These are phyloP conservation scores for Andrena trimmerana DNA, from an alignment of 2,888 invertebrate genomes.

Conservation along the genomic window DNA sequence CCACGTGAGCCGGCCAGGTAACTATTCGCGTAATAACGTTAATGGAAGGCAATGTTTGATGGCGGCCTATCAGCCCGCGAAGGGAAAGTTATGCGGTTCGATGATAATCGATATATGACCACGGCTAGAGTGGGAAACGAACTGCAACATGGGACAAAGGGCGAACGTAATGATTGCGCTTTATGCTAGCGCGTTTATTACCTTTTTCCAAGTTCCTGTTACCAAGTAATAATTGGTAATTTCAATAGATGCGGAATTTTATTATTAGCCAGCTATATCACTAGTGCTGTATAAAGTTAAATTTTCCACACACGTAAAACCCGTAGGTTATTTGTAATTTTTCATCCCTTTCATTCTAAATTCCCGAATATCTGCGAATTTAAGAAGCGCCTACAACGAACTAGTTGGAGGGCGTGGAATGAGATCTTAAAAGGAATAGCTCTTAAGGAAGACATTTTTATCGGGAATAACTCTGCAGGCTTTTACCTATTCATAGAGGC, in stretches of 20 bases:
- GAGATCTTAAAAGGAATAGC: conserved; percentile 63
- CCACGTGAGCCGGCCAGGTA: conserved; percentile 34
- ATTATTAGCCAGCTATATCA: background rate
- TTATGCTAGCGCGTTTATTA: conserved; percentile 11
- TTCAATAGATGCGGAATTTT: background rate
- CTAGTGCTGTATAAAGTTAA: background rate
- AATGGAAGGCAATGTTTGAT: conserved; percentile 72
- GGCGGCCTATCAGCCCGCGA: conserved; percentile 50
- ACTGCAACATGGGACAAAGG: conserved; percentile 19
- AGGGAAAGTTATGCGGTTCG: conserved; percentile 43
- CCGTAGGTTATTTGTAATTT: conserved; percentile 40
- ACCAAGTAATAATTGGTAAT: background rate
- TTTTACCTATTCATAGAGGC: conserved; percentile 68
- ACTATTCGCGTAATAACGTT: conserved; percentile 69
- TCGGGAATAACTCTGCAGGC: conserved; percentile 61
- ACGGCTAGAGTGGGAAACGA: conserved; percentile 5
- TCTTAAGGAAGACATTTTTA: conserved; percentile 65
- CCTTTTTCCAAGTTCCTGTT: background rate
- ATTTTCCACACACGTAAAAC: background rate
- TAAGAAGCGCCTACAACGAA: conserved; percentile 42
- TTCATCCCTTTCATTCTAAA: conserved; percentile 31
- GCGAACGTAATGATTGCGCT: conserved; percentile 27
- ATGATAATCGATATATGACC: conserved; percentile 12
- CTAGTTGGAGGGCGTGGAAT: conserved; percentile 32
- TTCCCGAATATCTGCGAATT: conserved; percentile 49